These are phyloP conservation scores for Bradypodion ventrale DNA, from an alignment of 2,797 vertebrate species.

Conservation along the genomic window DNA sequence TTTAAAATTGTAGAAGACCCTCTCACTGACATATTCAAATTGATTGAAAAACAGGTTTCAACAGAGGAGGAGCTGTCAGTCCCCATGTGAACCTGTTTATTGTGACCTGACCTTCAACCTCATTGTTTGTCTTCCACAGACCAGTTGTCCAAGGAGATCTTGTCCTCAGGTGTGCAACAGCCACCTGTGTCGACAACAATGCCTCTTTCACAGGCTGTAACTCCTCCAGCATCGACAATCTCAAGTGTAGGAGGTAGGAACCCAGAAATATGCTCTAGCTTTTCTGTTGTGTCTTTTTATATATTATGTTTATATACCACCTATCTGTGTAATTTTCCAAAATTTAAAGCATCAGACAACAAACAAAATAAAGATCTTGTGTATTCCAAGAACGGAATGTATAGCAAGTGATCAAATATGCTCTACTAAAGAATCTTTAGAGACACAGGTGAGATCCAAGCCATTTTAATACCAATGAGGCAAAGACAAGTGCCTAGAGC, in stretches of 20 bases:
- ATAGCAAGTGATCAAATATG: neutral
- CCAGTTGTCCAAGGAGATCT: constrained; percentile 52
- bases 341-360: too few relatives aligned
- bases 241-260: constrained; percentile 16
- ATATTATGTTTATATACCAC: too few relatives aligned
- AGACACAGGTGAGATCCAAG: neutral
- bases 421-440: neutral
- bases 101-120: neutral
- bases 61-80: too few relatives aligned
- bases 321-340: too few relatives aligned
- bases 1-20: too few relatives aligned
- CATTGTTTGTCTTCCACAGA: constrained; percentile 52
- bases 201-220: constrained; percentile 18
- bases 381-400: neutral
- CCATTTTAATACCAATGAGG: neutral
- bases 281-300: neutral
- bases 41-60: too few relatives aligned
- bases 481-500: too few relatives aligned
- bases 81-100: too few relatives aligned
- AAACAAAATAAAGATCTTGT: too few relatives aligned
- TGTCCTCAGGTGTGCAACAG: constrained; percentile 41
- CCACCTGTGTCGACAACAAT: constrained; percentile 48
- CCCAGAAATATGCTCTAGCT: neutral
- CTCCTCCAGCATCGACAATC: neutral
- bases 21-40: too few relatives aligned